Evolutionary conservation across 2,113 vertebrate genomes (phyloP).

Genomic region (Macheiramphus alcinus): DNA sequence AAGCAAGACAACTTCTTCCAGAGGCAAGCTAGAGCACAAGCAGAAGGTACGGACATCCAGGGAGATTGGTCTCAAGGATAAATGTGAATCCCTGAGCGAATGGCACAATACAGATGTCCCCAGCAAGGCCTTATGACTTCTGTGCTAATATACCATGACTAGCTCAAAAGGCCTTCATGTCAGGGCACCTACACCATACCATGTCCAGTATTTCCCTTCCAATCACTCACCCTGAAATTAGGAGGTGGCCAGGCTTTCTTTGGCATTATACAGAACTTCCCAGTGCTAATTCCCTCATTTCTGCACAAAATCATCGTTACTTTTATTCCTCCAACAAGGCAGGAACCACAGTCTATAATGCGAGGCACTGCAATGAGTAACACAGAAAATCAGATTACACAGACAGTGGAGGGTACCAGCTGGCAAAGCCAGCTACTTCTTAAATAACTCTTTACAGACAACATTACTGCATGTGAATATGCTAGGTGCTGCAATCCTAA

Average conservation of each 20-base stretch:
- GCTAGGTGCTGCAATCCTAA: neutral
- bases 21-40: neutral
- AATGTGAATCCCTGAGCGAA: neutral
- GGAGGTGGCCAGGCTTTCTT: conserved; percentile 79
- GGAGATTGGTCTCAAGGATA: neutral
- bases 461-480: neutral
- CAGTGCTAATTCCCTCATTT: conserved; percentile 81
- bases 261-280: conserved; percentile 86
- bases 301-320: conserved; percentile 74
- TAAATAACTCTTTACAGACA: neutral
- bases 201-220: neutral
- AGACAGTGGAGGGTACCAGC: neutral
- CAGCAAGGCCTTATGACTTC: neutral
- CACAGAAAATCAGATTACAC: neutral
- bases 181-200: neutral
- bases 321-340: conserved; percentile 86
- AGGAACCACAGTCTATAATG: conserved; percentile 85
- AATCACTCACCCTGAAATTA: conserved; percentile 77
- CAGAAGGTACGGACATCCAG: neutral
- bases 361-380: conserved; percentile 77
- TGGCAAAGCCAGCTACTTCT: neutral
- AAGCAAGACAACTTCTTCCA: neutral
- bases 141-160: neutral
- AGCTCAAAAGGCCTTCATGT: neutral
- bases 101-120: neutral